phyloP scores from a whole-genome alignment of 2,797 vertebrate genomes.

The Channallabes apus region DNA sequence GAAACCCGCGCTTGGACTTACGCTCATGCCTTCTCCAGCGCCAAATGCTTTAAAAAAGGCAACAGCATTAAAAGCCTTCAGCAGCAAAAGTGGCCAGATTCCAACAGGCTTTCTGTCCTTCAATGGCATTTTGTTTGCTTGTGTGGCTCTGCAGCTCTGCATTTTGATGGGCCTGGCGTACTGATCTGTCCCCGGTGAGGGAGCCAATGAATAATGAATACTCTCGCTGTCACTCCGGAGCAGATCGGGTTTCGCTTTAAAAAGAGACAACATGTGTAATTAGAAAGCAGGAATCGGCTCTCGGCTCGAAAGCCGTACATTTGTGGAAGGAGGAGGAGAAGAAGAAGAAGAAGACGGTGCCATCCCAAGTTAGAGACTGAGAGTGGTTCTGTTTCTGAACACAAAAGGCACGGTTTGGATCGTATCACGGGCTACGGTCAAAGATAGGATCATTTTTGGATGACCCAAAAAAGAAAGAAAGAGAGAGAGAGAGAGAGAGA shows the following conservation, averaged over 20 bases:
- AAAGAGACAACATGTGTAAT: conserved; percentile 52
- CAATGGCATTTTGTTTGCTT: conserved; percentile 54
- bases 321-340: neutral
- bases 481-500: too few species aligned
- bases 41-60: conserved; percentile 14
- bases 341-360: too few species aligned
- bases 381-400: neutral
- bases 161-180: conserved; percentile 66
- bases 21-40: neutral
- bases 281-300: neutral
- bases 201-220: conserved; percentile 79
- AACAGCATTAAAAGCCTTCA: conserved; percentile 33
- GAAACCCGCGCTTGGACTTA: conserved; percentile 41
- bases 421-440: too few species aligned
- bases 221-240: conserved; percentile 71
- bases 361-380: neutral
- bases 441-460: too few species aligned
- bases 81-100: conserved; percentile 38
- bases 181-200: conserved; percentile 69
- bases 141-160: conserved; percentile 54
- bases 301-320: neutral
- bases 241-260: conserved; percentile 74
- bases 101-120: conserved; percentile 34
- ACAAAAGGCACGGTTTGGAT: too few species aligned
- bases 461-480: too few species aligned